Evolutionary conservation across 37 sponge, comb jelly and placozoan genomes (phyloP).

Genomic region (Agelas oroides): DNA sequence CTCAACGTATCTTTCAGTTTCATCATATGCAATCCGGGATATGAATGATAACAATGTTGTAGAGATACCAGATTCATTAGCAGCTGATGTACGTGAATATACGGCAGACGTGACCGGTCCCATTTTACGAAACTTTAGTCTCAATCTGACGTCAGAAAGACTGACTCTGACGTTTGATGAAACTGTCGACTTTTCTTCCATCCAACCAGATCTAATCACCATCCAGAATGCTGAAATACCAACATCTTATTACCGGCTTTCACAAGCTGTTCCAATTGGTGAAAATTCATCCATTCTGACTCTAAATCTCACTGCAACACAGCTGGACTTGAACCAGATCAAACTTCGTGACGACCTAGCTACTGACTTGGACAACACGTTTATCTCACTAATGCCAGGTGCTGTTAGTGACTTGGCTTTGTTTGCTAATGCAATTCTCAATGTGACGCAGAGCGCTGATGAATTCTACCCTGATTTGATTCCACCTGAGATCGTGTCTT

Average conservation of each 20-base stretch:
- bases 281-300: slow-evolving; percentile 71
- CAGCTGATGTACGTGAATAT: slow-evolving; percentile 56
- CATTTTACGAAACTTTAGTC: slow-evolving; percentile 61
- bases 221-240: slow-evolving; percentile 24
- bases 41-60: slow-evolving; percentile 76
- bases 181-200: slow-evolving; percentile 73
- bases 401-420: slow-evolving; percentile 72
- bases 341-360: slow-evolving; percentile 73
- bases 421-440: slow-evolving; percentile 50
- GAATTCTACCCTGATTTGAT: slow-evolving; percentile 68
- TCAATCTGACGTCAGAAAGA: slow-evolving; percentile 77
- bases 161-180: slow-evolving; percentile 89
- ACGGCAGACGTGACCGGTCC: slow-evolving; percentile 67
- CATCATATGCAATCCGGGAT: slow-evolving; percentile 53
- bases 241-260: slow-evolving; percentile 14
- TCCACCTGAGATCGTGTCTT: slow-evolving; percentile 61
- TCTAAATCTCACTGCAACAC: slow-evolving; percentile 78
- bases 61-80: slow-evolving; percentile 43
- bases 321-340: slow-evolving; percentile 74
- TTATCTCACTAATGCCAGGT: slow-evolving; percentile 42
- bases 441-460: slow-evolving; percentile 29
- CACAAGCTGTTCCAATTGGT: slow-evolving; percentile 55
- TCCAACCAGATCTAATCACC: slow-evolving; percentile 35
- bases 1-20: slow-evolving; percentile 66
- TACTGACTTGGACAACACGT: slow-evolving; percentile 64